A percentile compares a stretch with the other conserved stretches of the same genome.
These are phyloP conservation scores for Rafetus swinhoei DNA, from an alignment of 2,113 vertebrate species.

Conservation along the genomic window DNA sequence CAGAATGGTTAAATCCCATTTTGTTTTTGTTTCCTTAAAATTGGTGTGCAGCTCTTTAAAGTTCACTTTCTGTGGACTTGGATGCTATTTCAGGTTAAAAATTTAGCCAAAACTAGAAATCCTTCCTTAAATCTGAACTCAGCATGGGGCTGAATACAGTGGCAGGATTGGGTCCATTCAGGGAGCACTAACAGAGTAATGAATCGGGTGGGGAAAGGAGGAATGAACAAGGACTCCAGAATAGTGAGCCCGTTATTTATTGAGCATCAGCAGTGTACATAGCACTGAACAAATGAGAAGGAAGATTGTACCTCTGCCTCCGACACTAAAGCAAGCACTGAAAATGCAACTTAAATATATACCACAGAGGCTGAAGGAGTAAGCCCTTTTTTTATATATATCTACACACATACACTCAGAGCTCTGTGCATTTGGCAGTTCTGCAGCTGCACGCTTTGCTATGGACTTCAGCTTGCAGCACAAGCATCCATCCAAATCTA, in stretches of 20 bases:
- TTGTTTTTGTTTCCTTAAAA: conserved; percentile 18
- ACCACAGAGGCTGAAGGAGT: too few species aligned
- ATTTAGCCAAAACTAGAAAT: not conserved
- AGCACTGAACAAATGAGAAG: not conserved
- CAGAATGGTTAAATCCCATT: not conserved
- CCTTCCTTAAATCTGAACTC: not conserved
- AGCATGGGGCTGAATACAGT: not conserved
- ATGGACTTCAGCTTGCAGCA: not conserved
- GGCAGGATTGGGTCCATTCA: conserved; percentile 23
- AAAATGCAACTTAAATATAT: not conserved
- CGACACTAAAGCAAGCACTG: not conserved
- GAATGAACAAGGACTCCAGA: not conserved
- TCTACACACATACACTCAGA: not conserved
- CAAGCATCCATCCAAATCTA: not conserved
- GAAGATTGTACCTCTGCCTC: not conserved
- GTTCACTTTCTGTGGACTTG: conserved; percentile 4
- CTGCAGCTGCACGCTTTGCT: not conserved
- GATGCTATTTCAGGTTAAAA: conserved; percentile 8
- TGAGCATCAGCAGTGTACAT: not conserved
- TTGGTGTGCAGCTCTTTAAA: conserved; percentile 1
- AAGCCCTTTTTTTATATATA: too few species aligned
- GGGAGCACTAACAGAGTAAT: conserved; percentile 24
- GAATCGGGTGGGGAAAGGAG: not conserved
- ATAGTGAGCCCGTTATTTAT: conserved; percentile 18
- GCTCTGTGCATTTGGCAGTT: not conserved